Evolutionary conservation across 2,888 invertebrate species (phyloP).

Genomic region (Agrilus cyanescens): DNA sequence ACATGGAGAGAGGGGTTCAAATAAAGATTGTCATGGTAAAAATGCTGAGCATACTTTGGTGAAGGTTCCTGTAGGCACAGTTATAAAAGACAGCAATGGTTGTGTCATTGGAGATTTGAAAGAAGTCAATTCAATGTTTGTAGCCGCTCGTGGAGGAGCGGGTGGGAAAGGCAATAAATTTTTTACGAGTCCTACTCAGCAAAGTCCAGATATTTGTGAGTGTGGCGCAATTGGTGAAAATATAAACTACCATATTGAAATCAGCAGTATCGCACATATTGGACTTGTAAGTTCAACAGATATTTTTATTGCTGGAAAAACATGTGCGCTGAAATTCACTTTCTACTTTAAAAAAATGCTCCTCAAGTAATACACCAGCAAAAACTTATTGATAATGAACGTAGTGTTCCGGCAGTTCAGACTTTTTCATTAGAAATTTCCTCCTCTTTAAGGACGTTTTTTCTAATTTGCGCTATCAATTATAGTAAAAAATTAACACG

Average conservation of each 20-base stretch:
- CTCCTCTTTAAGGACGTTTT: no score
- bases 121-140: conserved; percentile 61
- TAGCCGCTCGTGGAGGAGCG: conserved; percentile 89
- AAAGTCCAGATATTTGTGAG: conserved; percentile 78
- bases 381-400: no score
- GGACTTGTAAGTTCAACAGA: conserved; percentile 69
- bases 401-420: no score
- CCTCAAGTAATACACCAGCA: no score
- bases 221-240: conserved; percentile 77
- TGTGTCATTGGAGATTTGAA: conserved; percentile 56
- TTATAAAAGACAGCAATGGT: conserved; percentile 47
- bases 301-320: no score
- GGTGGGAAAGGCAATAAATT: conserved; percentile 94
- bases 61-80: conserved; percentile 74
- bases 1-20: conserved; percentile 60
- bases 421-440: no score
- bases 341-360: no score
- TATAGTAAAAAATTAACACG: no score
- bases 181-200: conserved; percentile 67
- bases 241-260: conserved; percentile 60
- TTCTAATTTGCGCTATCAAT: no score
- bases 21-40: conserved; percentile 72
- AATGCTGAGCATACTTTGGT: conserved; percentile 59
- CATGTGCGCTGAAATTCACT: no score
- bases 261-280: conserved; percentile 87